Base-by-base conservation (phyloP, 2,113 vertebrate genomes). In the Phylloscopus trochilus region DNA sequence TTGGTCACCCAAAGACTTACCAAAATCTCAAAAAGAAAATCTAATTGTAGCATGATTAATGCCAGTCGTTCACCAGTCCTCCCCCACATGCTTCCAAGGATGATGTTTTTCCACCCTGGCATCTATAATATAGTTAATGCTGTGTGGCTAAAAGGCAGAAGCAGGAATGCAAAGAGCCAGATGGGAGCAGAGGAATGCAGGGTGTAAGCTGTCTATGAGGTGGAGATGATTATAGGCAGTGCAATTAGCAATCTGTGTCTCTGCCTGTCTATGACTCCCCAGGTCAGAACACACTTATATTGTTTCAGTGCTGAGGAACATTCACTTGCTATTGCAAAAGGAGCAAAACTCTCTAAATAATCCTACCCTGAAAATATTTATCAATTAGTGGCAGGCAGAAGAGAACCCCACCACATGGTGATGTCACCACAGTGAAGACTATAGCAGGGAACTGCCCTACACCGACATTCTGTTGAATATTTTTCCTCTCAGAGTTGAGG, bases 211-310 rank as follows among this genome's bases (percentile, higher is more conserved):
- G 66, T 37, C 51, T 52, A 2, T 43, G 87, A 86, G 88, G 74
- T 11, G 43, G 22, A 70, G 63, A 74, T 46, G 35, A 64, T 90
- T n/a, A 74, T 1, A 66, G 79, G 47, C 75, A 78, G 39, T 2
- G 9, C 88, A 83, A 83, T 96, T 93, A 95, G 64, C 94, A 96
- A 94, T 77, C 95, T 96, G 95, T 86, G 47, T n/a, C 21, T 74
- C 78, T 83, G 87, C 59, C n/a, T 87, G 28, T 7, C 78, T 47
- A 59, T 5, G 70, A 17, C 68, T 95, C 84, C 90, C 93, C 64
- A 80, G 90, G 72, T 88, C 87, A 81, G 75, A 59, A 28, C 63
- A 52, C 35, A 11, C 59, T 85, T 24, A 0, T 1, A 58, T 7
- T 31, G 27, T 39, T 80, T 19, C 78, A 44, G 44, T 4, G 35